Base-by-base conservation (phyloP, 2,113 vertebrate genomes). In the Chaenogobius annularis region DNA sequence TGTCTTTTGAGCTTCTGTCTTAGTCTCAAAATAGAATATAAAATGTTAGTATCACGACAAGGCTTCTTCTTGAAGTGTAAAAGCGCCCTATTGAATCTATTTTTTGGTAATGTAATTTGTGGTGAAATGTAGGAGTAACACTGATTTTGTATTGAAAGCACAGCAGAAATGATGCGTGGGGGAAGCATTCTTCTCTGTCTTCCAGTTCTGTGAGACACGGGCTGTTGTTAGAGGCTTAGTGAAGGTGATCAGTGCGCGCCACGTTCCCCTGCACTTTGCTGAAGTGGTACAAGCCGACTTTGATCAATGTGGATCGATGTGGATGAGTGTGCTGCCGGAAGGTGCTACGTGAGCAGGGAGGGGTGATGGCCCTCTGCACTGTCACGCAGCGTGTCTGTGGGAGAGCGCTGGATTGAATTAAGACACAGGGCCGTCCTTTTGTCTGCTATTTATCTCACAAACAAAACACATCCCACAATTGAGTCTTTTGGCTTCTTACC, bases 251-350 rank as follows among this genome's bases (percentile, higher is more conserved):
- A 70, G 63, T 74, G 67, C 69, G 59, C 70, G 69, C 48, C 55
- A 52, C 37, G 7, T 40, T 59, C 64, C 81, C 70, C 84, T 20
- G n/a, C 77, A 71, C 69, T 68, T 14, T 73, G 61, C 73, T 83
- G 68, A 87, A 90, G 85, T 93, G 89, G 86, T 80, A 87, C 77
- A 75, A 83, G 73, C 83, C 63, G 68, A 73, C 82, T 79, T 81
- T 85, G 84, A 92, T 92, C 85, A 80, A 82, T 89, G 82, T 72
- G 78, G 87, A 89, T 90, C 84, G 77, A 89, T 88, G 75, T 59
- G 87, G 88, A 92, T 78, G 86, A 90, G 88, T 74, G 81, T 82
- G 88, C 75, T 80, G 86, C 85, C 64, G 68, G 87, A 88, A 89
- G 87, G 74, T 62, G 14, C 81, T 74, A 80, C 46, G 68, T 69